Evolutionary conservation across 2,797 vertebrate genomes (phyloP), one percentile per base, ranked within the genome.

Genomic region (Hoplostethus atlanticus): DNA sequence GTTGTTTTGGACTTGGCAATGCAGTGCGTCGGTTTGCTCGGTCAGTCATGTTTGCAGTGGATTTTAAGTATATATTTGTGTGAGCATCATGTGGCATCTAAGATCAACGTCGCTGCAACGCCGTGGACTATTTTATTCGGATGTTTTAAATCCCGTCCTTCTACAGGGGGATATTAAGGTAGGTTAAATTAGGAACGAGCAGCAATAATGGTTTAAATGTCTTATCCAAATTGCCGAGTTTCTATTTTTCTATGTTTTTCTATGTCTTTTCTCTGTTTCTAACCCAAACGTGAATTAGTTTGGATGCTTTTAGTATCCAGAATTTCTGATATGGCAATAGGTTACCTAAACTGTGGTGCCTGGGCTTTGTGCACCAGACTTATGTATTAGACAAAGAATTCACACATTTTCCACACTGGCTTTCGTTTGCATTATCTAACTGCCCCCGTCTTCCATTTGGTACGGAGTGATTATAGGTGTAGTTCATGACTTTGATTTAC

Each of bases 1-100:
- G 81, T 84, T 91, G 87, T 90, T 92, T 85, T 93, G 93, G 87
- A 94, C 93, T 93, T 94, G 93, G 90, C 93, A 86, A 88, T 92
- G 90, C 86, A 66, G 79, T 76, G 83, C 75, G 17, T 72, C 15
- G 16, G 46, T 76, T 76, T 65, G 38, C 48, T 63, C 9, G 3
- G 65, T 76, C 73, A 76, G 75, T 78, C 66, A 65, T 71, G 70
- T 53, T 65, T 47, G 6, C 55, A 48, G 21, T 28, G 34, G 76
- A 60, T 40, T 68, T 40, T 71, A 52, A 6, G 12, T 56, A 48
- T 51, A 2, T 61, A 31, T 31, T 44, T 63, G n/a, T 48, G 31
- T 52, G 38, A 60, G 30, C 5, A 30, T 42, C 51, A 46, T 17
- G 16, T 61, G 57, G 47, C 21, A 73, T 69, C 52, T 59, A 64